These are phyloP conservation scores for Odontocolon sp. DNA, from an alignment of 2,888 invertebrate species.

Conservation along the genomic window DNA sequence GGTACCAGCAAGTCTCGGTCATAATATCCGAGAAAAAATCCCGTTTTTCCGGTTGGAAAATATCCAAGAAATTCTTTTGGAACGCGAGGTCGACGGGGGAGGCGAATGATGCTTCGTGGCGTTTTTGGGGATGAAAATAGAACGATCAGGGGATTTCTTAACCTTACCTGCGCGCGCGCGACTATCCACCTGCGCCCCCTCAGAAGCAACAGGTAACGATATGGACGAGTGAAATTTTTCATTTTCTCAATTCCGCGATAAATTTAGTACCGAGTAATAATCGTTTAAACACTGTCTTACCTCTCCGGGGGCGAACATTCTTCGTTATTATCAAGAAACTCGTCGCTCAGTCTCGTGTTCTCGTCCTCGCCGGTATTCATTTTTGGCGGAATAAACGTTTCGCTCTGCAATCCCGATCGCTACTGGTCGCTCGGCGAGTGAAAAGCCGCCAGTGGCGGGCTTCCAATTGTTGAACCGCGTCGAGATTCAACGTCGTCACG, in stretches of 20 bases:
- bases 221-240: not conserved
- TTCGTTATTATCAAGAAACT: constrained; percentile 63
- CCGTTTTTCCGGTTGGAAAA: not conserved
- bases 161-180: constrained; percentile 63
- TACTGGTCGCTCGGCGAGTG: constrained; percentile 37
- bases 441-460: constrained; percentile 52
- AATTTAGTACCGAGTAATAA: too few relatives aligned
- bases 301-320: constrained; percentile 71
- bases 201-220: constrained; percentile 67
- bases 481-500: constrained; percentile 29
- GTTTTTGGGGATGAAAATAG: constrained; percentile 44
- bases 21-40: constrained; percentile 45
- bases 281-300: constrained; percentile 65
- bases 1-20: constrained; percentile 60
- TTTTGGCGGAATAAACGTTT: constrained; percentile 72
- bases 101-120: constrained; percentile 31
- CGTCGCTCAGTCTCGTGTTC: constrained; percentile 62
- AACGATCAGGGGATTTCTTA: constrained; percentile 58
- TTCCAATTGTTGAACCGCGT: constrained; percentile 54
- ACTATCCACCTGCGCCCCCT: constrained; percentile 69
- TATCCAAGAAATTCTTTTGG: constrained; percentile 15
- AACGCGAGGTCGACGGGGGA: constrained; percentile 23
- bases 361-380: constrained; percentile 72
- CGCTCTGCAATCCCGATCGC: constrained; percentile 37
- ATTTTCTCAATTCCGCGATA: not conserved